phyloP scores from a whole-genome alignment of 2,797 vertebrate genomes.

The Zenarchopterus dispar region DNA sequence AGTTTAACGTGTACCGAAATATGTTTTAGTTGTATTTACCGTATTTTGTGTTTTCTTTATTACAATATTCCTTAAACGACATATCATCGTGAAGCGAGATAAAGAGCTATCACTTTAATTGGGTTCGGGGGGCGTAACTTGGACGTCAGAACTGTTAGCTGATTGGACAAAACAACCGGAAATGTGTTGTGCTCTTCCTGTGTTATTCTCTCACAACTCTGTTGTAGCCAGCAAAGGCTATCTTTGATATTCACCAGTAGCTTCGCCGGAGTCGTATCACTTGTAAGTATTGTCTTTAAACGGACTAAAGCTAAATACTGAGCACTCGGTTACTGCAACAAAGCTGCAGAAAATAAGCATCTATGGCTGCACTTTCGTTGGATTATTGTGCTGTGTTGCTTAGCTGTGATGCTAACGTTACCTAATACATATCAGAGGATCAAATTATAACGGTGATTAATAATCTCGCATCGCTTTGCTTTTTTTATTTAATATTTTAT shows the following conservation, averaged over 20 bases:
- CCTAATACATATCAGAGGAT: constrained; percentile 3
- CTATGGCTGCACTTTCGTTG: neutral
- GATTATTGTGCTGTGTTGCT: constrained; percentile 1
- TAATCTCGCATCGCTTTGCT: rapidly evolving
- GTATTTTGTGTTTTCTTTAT: too few species aligned
- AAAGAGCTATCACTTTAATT: constrained; percentile 40
- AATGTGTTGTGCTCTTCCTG: constrained; percentile 46
- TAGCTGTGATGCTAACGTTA: constrained; percentile 47
- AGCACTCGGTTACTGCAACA: neutral
- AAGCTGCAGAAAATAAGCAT: neutral
- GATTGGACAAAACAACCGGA: constrained; percentile 55
- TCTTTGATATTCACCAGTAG: neutral
- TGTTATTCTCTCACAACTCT: constrained; percentile 26
- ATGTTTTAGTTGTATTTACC: too few species aligned
- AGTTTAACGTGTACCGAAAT: too few species aligned
- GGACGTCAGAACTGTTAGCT: constrained; percentile 1
- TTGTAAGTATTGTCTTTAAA: constrained; percentile 17
- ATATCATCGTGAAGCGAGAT: too few species aligned
- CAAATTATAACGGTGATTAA: neutral
- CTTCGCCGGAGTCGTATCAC: neutral
- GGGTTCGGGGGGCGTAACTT: neutral
- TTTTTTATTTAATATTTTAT: neutral
- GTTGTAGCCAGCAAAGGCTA: constrained; percentile 3
- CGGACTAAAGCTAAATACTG: neutral
- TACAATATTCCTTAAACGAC: too few species aligned